Conservation (phyloP, 2,797 vertebrate species). For the Eleutherodactylus coqui region DNA sequence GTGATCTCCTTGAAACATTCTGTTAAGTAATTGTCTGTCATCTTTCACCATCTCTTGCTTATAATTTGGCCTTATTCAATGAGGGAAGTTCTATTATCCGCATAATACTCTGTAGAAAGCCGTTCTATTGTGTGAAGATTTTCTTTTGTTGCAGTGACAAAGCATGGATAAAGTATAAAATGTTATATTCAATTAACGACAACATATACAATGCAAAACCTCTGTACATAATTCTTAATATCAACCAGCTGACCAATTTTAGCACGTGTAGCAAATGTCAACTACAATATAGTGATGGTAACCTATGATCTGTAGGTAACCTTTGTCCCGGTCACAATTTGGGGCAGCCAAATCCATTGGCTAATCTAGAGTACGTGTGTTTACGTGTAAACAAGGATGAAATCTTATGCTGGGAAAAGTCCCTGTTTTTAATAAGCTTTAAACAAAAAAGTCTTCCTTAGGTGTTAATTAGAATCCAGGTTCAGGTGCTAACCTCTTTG, state of each 20-base stretch:
- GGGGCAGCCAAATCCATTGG: constrained; percentile 60
- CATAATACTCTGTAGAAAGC: too few relatives aligned
- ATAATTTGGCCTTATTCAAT: too few relatives aligned
- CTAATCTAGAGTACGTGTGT: constrained; percentile 61
- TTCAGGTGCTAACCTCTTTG: constrained; percentile 84
- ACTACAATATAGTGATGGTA: background rate
- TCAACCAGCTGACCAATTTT: background rate
- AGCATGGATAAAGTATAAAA: background rate
- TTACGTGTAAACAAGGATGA: constrained; percentile 67
- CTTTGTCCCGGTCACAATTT: constrained; percentile 61
- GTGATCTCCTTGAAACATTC: too few relatives aligned
- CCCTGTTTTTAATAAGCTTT: constrained; percentile 73
- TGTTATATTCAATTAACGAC: background rate
- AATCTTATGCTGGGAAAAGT: constrained; percentile 77
- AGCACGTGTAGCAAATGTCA: background rate
- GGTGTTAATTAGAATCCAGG: constrained; percentile 84
- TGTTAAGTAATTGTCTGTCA: too few relatives aligned
- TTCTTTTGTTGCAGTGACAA: background rate
- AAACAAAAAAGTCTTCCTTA: constrained; percentile 79
- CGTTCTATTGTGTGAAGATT: too few relatives aligned
- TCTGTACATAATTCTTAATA: background rate
- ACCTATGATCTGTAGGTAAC: constrained; percentile 51
- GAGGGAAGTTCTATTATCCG: too few relatives aligned
- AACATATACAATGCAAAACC: background rate
- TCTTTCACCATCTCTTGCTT: too few relatives aligned